A percentile compares a stretch with the other conserved stretches of the same genome.
Conservation (phyloP, 2,888 invertebrate genomes). For the Plebejus anna region DNA sequence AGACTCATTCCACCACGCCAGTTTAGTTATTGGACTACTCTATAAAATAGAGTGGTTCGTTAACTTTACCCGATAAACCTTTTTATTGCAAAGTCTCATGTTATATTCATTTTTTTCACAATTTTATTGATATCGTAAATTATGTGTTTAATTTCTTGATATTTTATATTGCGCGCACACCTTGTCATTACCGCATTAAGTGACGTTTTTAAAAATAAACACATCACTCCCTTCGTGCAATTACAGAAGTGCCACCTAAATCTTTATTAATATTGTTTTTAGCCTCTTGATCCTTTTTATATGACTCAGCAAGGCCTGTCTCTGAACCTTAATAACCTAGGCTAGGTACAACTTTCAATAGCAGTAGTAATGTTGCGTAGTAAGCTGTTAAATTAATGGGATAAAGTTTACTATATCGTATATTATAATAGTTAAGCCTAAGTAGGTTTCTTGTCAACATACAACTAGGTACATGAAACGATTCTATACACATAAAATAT, state of each 20-base stretch:
- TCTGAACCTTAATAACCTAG: not conserved
- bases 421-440: not conserved
- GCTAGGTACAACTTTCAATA: not conserved
- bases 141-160: conserved; percentile 27
- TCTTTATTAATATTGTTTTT: conserved; percentile 4
- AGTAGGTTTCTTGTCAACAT: not conserved
- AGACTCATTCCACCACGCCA: conserved; percentile 53
- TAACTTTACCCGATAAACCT: conserved; percentile 52
- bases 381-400: not conserved
- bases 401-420: not conserved
- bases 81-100: conserved; percentile 60
- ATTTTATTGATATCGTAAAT: conserved; percentile 28
- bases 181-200: conserved; percentile 17
- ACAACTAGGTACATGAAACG: not conserved
- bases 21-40: conserved; percentile 62
- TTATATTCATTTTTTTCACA: conserved; percentile 52
- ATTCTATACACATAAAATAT: not conserved
- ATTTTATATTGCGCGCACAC: conserved; percentile 20
- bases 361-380: not conserved
- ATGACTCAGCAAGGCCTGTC: not conserved
- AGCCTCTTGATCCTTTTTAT: not conserved
- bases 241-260: conserved; percentile 7
- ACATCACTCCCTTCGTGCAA: not conserved
- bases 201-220: conserved; percentile 16
- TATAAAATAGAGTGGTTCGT: conserved; percentile 70